These are phyloP conservation scores for Hoplostethus mediterraneus DNA, from an alignment of 2,797 vertebrate species.

Conservation along the genomic window DNA sequence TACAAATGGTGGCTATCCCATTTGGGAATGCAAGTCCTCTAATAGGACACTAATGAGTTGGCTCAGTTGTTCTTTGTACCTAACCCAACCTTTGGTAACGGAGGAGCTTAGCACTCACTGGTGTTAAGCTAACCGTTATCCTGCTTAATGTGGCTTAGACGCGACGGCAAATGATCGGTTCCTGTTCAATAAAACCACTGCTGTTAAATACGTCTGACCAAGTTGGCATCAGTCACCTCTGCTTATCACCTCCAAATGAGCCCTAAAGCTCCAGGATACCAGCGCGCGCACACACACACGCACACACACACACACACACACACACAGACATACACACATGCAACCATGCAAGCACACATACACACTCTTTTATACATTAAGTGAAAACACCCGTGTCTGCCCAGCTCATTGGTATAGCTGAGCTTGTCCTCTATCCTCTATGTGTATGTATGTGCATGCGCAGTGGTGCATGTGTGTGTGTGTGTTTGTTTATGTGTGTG, in stretches of 20 bases:
- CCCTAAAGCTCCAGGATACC: constrained; percentile 11
- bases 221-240: background rate
- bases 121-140: constrained; percentile 27
- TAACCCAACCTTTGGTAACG: constrained; percentile 12
- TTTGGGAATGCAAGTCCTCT: background rate
- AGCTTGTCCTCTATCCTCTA: constrained; percentile 20
- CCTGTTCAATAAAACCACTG: constrained; percentile 16
- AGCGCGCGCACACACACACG: constrained; percentile 2
- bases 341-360: constrained; percentile 5
- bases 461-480: constrained; percentile 30
- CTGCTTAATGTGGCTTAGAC: constrained; percentile 26
- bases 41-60: background rate
- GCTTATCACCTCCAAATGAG: constrained; percentile 25
- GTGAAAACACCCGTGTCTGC: constrained; percentile 51
- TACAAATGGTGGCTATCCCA: background rate
- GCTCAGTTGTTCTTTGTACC: constrained; percentile 10
- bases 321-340: background rate
- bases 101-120: constrained; percentile 10
- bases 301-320: background rate
- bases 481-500: constrained; percentile 20
- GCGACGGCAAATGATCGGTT: background rate
- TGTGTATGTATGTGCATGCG: constrained; percentile 2
- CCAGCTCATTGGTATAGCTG: constrained; percentile 28
- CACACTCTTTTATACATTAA: constrained; percentile 31
- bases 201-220: background rate